Percentiles rank a stretch among this genome's conserved stretches.
phyloP scores from a whole-genome alignment of 2,797 vertebrate genomes.

The Aplochiton taeniatus region DNA sequence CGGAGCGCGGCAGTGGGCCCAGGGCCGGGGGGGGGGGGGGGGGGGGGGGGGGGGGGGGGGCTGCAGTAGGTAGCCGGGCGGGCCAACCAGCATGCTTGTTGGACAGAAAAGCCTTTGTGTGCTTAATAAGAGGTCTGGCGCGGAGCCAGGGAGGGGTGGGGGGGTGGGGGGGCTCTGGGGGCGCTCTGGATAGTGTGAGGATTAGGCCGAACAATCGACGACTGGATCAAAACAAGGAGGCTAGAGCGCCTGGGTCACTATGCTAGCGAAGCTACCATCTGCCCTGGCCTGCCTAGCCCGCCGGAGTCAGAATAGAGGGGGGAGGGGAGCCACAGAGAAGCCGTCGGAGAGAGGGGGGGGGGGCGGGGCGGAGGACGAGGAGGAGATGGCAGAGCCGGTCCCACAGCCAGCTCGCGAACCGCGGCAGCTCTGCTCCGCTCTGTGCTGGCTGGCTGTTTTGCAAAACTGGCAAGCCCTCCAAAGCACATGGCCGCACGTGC shows the following conservation, averaged over 20 bases:
- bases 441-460: background rate
- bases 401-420: slow-evolving; percentile 64
- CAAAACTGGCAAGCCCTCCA: too few relatives aligned
- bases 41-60: background rate
- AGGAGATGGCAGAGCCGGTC: slow-evolving; percentile 47
- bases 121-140: slow-evolving; percentile 86
- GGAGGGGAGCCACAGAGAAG: slow-evolving; percentile 49
- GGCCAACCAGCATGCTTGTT: slow-evolving; percentile 72
- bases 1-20: background rate
- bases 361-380: slow-evolving; percentile 68
- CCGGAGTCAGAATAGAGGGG: slow-evolving; percentile 87
- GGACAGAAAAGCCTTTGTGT: slow-evolving; percentile 89
- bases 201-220: slow-evolving; percentile 91
- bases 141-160: slow-evolving; percentile 69
- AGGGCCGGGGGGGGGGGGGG: background rate
- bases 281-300: slow-evolving; percentile 64
- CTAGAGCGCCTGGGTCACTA: slow-evolving; percentile 89
- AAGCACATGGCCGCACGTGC: too few relatives aligned
- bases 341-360: slow-evolving; percentile 36
- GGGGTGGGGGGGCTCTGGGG: too few relatives aligned
- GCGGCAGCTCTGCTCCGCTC: slow-evolving; percentile 58
- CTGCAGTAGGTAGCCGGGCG: background rate
- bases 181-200: slow-evolving; percentile 80
- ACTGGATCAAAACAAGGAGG: slow-evolving; percentile 90
- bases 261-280: slow-evolving; percentile 90